Evolutionary conservation across 2,797 vertebrate genomes (phyloP).

Genomic region (Lagothrix lagotricha): DNA sequence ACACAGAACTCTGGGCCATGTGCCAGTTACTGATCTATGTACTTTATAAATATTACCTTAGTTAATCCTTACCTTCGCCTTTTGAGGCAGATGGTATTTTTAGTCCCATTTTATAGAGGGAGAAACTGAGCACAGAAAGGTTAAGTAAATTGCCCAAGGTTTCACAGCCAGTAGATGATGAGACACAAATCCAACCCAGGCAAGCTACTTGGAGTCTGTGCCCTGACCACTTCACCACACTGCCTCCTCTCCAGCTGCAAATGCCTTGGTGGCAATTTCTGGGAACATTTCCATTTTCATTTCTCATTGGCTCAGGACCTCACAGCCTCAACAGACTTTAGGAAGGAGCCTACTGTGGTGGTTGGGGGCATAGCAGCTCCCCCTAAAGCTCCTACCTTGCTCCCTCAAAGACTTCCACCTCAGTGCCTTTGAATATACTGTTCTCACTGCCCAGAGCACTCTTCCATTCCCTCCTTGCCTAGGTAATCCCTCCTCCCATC

Average conservation of each 20-base stretch:
- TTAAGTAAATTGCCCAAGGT: background rate
- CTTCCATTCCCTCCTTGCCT: background rate
- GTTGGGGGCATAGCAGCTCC: background rate
- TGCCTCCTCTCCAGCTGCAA: background rate
- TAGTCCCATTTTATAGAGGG: background rate
- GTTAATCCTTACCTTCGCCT: background rate
- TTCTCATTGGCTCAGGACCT: background rate
- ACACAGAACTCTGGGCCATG: slow-evolving; percentile 26
- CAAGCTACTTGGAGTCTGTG: background rate
- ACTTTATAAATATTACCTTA: background rate
- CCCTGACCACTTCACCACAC: background rate
- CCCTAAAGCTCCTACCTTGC: background rate
- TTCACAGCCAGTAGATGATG: background rate
- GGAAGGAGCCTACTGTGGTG: background rate
- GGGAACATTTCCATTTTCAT: background rate
- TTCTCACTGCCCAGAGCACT: background rate
- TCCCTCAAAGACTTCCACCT: background rate
- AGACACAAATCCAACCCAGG: background rate
- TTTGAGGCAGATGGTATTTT: background rate
- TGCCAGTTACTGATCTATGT: background rate
- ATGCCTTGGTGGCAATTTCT: background rate
- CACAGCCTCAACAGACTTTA: background rate
- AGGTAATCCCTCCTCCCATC: background rate
- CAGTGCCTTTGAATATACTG: background rate
- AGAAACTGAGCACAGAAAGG: background rate